Base-by-base conservation (phyloP, 35 echinoderm and acorn worm genomes). In the Hemicentrotus pulcherrimus region DNA sequence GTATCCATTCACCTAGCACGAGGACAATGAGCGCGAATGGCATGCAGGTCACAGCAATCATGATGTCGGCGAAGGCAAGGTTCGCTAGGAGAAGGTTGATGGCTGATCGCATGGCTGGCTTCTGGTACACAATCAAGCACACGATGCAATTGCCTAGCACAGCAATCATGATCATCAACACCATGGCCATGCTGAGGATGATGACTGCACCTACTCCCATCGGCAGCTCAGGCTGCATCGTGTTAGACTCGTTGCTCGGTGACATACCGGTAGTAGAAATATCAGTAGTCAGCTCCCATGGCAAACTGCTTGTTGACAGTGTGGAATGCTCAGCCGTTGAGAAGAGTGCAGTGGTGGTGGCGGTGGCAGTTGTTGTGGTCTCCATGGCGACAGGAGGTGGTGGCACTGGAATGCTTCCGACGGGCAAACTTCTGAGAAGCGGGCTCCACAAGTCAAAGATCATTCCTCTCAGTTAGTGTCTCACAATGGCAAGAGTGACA, bases 31-130 rank as follows among this genome's bases (percentile, higher is more conserved):
- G 88, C 45, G 97, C 95, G 86, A 99, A 98, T 9, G 98, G 97
- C 97, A 98, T 99, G 86, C 98, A 98, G 0, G 94, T 89, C 1
- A 98, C 32, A 46, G 98, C 95, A 6, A 99, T 96, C 96, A 99
- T 98, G 55, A 99, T 99, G 94, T 99, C 96, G 2, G 98, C 98
- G 94, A 99, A 99, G 31, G 98, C 98, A 35, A 99, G 94, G 88
- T 99, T 99, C 50, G 98, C 98, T 0, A 99, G 95, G 85, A 99
- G 98, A 31, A 99, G 98, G 86, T 99, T 99, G 88, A 99, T 99
- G 18, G 98, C 98, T 4, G 98, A 99, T 16, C 98, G 95, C 98
- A 99, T 99, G 41, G 98, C 98, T 28, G 98, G 98, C 86, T 99
- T 99, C 48, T 97, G 97, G 94, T 99, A 99, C 18, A 99, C 98